A percentile compares a stretch with the other conserved stretches of the same genome.
These are phyloP conservation scores for Hafferia zeledoni DNA, from an alignment of 2,797 vertebrate species.

Conservation along the genomic window DNA sequence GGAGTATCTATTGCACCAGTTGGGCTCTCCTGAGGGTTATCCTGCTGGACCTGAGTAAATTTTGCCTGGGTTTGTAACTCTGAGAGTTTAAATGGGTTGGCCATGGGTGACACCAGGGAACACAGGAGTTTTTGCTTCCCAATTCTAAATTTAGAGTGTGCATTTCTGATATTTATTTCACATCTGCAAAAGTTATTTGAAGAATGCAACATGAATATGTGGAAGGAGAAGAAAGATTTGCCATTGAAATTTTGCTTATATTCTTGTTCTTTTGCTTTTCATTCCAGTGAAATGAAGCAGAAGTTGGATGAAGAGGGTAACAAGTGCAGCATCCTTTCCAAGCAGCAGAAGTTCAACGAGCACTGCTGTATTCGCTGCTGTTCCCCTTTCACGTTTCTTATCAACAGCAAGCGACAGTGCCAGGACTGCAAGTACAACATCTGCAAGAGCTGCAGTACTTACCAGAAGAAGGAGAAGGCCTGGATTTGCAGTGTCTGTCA, in stretches of 20 bases:
- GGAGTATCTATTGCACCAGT: not conserved
- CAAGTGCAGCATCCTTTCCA: conserved; percentile 92
- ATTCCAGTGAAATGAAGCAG: conserved; percentile 91
- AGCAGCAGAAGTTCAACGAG: conserved; percentile 92
- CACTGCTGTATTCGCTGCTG: conserved; percentile 98
- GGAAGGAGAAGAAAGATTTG: not conserved
- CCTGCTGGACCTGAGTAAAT: not conserved
- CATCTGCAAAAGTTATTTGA: not conserved
- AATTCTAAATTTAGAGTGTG: not conserved
- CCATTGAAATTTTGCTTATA: not conserved
- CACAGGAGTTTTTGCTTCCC: not conserved
- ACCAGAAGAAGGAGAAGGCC: conserved; percentile 86
- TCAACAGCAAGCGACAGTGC: conserved; percentile 91
- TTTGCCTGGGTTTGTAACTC: not conserved
- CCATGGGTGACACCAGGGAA: not conserved
- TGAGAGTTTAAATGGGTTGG: not conserved
- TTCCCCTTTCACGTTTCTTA: conserved; percentile 92
- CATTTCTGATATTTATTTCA: not conserved
- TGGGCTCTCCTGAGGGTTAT: not conserved
- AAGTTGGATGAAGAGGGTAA: conserved; percentile 93
- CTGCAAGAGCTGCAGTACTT: conserved; percentile 93
- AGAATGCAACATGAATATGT: too few relatives aligned
- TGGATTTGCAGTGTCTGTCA: conserved; percentile 93
- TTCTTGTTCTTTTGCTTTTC: not conserved
- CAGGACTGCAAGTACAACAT: conserved; percentile 93